Conservation (phyloP, 2,888 invertebrate species). For the Homarus gammarus region DNA sequence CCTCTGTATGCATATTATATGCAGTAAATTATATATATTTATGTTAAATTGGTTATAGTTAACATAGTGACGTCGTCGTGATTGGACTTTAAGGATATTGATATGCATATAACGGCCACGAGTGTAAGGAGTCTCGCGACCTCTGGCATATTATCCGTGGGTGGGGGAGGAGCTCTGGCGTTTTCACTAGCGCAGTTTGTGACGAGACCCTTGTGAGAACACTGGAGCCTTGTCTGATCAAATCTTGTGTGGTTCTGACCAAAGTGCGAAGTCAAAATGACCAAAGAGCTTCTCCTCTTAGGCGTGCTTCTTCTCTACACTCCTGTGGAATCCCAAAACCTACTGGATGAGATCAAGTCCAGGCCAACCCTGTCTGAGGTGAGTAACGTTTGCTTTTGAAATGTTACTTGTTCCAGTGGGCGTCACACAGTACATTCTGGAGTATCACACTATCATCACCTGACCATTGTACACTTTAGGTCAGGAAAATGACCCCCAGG, state of each 20-base stretch:
- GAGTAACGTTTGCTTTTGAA: no score
- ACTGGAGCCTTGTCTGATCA: background rate
- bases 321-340: constrained; percentile 13
- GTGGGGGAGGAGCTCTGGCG: background rate
- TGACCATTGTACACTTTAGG: no score
- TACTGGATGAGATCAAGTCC: background rate
- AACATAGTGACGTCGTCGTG: no score
- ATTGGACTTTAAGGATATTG: no score
- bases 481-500: no score
- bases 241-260: background rate
- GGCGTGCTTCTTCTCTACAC: constrained; percentile 11
- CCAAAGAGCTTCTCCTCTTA: background rate
- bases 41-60: background rate
- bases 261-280: background rate
- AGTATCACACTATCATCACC: no score
- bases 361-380: background rate
- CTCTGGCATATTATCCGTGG: background rate
- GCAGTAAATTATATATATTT: background rate
- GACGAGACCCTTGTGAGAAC: constrained; percentile 19
- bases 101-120: no score
- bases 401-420: no score
- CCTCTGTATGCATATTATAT: background rate
- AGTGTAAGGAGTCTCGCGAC: background rate
- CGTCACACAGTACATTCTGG: no score
- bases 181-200: constrained; percentile 23